These are phyloP conservation scores for Brachyopa scutellaris DNA, from an alignment of 2,888 invertebrate genomes.

Conservation along the genomic window DNA sequence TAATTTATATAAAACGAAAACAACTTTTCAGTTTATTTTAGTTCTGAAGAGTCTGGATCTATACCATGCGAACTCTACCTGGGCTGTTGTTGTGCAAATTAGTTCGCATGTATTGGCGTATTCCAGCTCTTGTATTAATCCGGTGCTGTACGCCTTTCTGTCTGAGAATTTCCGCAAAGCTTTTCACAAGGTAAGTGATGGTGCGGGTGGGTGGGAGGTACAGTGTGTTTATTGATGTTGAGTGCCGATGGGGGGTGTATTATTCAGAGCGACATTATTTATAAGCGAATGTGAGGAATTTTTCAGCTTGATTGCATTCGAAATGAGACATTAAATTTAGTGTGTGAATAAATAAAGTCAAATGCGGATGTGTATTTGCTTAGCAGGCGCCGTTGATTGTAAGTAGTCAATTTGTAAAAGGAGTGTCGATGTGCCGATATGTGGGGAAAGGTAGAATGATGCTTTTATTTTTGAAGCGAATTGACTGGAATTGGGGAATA, in stretches of 20 bases:
- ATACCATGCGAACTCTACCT: slow-evolving; percentile 81
- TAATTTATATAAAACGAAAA: slow-evolving; percentile 4
- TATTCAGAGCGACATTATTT: slow-evolving; percentile 34
- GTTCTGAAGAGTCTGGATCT: slow-evolving; percentile 87
- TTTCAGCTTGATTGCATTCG: slow-evolving; percentile 48
- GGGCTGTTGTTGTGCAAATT: slow-evolving; percentile 87
- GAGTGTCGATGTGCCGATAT: neutral
- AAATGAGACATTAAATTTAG: slow-evolving; percentile 49
- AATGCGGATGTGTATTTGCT: slow-evolving; percentile 4
- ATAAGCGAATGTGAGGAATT: slow-evolving; percentile 40
- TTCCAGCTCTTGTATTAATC: slow-evolving; percentile 97
- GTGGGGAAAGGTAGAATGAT: neutral
- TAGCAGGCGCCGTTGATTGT: neutral
- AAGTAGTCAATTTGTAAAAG: neutral
- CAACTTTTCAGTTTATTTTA: slow-evolving; percentile 86
- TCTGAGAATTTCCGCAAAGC: slow-evolving; percentile 97
- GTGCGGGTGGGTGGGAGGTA: neutral
- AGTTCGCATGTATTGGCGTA: slow-evolving; percentile 92
- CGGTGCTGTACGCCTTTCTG: slow-evolving; percentile 95
- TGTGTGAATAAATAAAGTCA: slow-evolving; percentile 49
- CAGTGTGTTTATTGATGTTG: slow-evolving; percentile 1
- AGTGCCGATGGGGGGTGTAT: slow-evolving; percentile 19
- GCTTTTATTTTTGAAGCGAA: no score
- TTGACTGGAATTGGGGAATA: no score
- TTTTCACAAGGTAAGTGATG: slow-evolving; percentile 85